A percentile compares a stretch with the other conserved stretches of the same genome.
phyloP scores from a whole-genome alignment of 2,888 invertebrate genomes.

The Pyrrhia umbra region DNA sequence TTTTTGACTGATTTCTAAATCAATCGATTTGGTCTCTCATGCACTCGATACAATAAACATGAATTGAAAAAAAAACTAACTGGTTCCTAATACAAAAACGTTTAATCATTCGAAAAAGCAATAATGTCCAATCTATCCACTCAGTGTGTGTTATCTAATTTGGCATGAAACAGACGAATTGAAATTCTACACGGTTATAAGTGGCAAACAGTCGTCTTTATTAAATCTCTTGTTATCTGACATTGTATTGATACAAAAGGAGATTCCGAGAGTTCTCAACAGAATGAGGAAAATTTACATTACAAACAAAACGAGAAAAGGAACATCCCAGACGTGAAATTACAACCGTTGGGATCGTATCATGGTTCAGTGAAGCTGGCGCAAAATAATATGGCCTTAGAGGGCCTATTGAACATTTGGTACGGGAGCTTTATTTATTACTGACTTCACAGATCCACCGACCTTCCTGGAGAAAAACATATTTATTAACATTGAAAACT shows the following conservation, averaged over 20 bases:
- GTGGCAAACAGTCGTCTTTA: constrained; percentile 72
- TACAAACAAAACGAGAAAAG: constrained; percentile 79
- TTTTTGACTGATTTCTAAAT: not conserved
- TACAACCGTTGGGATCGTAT: constrained; percentile 73
- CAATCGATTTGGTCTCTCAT: constrained; percentile 16
- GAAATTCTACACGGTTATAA: constrained; percentile 70
- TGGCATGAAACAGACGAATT: constrained; percentile 72
- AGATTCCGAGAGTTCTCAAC: constrained; percentile 74
- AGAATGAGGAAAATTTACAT: constrained; percentile 81
- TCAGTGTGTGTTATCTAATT: constrained; percentile 71
- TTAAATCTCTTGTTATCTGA: constrained; percentile 80
- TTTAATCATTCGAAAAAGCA: constrained; percentile 34
- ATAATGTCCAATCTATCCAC: constrained; percentile 50
- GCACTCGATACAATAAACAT: constrained; percentile 2
- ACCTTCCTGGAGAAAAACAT: constrained; percentile 61
- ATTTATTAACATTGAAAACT: constrained; percentile 43
- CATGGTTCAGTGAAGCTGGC: constrained; percentile 65
- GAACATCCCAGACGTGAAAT: constrained; percentile 78
- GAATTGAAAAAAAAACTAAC: constrained; percentile 13
- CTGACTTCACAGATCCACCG: constrained; percentile 65
- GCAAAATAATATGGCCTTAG: constrained; percentile 73
- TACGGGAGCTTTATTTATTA: constrained; percentile 72
- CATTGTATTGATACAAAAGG: constrained; percentile 78
- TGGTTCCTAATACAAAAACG: not conserved
- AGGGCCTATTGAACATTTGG: constrained; percentile 64